phyloP scores from a whole-genome alignment of 2,113 vertebrate species.

The Leucopsar rothschildi region DNA sequence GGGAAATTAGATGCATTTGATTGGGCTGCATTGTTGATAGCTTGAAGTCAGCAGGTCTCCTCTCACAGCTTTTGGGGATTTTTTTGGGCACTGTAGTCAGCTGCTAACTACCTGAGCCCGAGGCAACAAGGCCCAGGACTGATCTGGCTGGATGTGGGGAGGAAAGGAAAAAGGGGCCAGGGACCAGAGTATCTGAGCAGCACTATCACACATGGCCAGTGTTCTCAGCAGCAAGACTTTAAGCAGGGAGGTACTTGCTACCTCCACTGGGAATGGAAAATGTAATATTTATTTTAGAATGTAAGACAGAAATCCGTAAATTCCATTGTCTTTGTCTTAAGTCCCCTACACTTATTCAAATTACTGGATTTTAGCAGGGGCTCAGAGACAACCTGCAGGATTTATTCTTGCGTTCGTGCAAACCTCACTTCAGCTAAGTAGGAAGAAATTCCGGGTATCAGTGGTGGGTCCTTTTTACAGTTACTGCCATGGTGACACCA shows the following conservation, averaged over 20 bases:
- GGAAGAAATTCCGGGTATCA: not conserved
- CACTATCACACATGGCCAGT: rapidly evolving
- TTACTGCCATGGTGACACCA: rapidly evolving
- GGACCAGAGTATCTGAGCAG: not conserved
- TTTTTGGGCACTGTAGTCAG: rapidly evolving
- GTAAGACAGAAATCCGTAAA: not conserved
- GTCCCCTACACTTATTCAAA: not conserved
- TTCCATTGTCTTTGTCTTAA: not conserved
- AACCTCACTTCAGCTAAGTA: not conserved
- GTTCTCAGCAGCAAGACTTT: not conserved
- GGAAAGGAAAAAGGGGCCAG: not conserved
- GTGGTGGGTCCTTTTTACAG: not conserved
- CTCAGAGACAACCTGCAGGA: not conserved
- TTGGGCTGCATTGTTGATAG: not conserved
- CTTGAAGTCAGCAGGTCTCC: not conserved
- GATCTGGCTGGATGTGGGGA: not conserved
- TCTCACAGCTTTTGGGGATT: not conserved
- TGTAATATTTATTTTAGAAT: not conserved
- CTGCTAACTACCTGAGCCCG: rapidly evolving
- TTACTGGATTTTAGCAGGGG: not conserved
- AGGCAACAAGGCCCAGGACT: not conserved
- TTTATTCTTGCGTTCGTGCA: not conserved
- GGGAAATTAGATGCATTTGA: not conserved
- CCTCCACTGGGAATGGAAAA: not conserved
- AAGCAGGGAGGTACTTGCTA: not conserved